A percentile compares a stretch with the other conserved stretches of the same genome.
These are phyloP conservation scores for Cancer borealis DNA, from an alignment of 2,888 invertebrate genomes.

Conservation along the genomic window DNA sequence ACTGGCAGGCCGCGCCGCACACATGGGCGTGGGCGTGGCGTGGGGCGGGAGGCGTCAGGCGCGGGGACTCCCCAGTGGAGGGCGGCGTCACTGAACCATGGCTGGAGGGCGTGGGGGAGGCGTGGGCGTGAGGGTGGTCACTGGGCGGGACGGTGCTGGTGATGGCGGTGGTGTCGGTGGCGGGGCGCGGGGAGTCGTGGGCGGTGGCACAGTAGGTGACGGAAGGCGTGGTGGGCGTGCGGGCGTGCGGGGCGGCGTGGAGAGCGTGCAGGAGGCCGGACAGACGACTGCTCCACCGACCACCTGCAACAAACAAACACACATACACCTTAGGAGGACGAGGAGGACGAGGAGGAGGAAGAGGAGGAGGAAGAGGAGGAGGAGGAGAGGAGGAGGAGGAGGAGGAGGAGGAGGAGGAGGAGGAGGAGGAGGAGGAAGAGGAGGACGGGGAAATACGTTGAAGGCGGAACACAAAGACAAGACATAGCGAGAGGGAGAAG, in stretches of 20 bases:
- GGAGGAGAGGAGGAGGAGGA: not conserved
- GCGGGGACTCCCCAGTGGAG: not conserved
- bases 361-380: not conserved
- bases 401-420: not conserved
- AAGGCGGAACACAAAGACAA: not conserved
- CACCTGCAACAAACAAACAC: conserved; percentile 58
- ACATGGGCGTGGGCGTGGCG: conserved; percentile 36
- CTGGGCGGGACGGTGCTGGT: not conserved
- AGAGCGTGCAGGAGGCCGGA: conserved; percentile 64
- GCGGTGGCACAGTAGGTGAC: conserved; percentile 43
- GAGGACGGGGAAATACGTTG: not conserved
- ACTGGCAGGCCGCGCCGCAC: conserved; percentile 25
- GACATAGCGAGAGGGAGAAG: not conserved
- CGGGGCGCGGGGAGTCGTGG: not conserved
- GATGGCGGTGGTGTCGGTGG: conserved; percentile 24
- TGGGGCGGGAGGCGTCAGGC: conserved; percentile 5
- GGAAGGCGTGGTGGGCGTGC: not conserved
- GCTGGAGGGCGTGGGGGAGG: not conserved
- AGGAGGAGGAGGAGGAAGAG: not conserved
- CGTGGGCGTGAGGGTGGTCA: conserved; percentile 6
- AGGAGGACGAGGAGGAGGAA: not conserved
- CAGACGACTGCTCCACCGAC: conserved; percentile 65
- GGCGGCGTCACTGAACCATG: not conserved
- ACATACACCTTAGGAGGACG: not conserved
- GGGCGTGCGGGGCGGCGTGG: conserved; percentile 53